Evolutionary conservation across 2,888 invertebrate genomes (phyloP), one percentile per base, ranked within the genome.

Genomic region (Seladonia tumulorum): DNA sequence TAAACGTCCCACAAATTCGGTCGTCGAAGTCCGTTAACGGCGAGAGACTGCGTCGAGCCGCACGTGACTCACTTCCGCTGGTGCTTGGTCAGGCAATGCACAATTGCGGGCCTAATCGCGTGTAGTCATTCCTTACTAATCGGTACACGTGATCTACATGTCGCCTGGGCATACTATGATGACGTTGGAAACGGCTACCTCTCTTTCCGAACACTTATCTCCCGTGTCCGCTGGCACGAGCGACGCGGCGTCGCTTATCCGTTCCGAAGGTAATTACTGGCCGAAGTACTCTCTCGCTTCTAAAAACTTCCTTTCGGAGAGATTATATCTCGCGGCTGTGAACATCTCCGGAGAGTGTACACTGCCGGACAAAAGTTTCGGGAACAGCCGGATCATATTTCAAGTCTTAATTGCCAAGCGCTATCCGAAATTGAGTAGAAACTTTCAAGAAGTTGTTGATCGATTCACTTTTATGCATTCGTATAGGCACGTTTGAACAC

Each of bases 51-150:
- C n/a, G n/a, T 10, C 60, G 66, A 73, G 79, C 81, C 81, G 82
- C 71, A 25, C 57, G 79, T 90, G 90, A 90, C 87, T 90, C 89
- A 90, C 80, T 90, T 90, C 83, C 85, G 81, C 53, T 71, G 80
- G 82, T 53, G 66, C 71, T 39, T 70, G 35, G 78, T 79, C 85
- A 83, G 82, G 82, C 87, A 87, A 90, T 88, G 87, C 87, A 83
- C 85, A 70, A 87, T 89, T 81, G 81, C 71, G 18, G 53, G 70
- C 45, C 63, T 81, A 78, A 71, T 81, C 80, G 74, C 76, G 47
- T 25, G 63, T 25, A 81, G 78, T 82, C 87, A 72, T 79, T 83
- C 75, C 79, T 81, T 75, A 53, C 79, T 83, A 83, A 88, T 88
- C 86, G 16, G 72, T 83, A 47, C 79, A 76, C 85, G 70, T 79